Conservation (phyloP, 2,113 vertebrate genomes). For the Hippocampus comes region DNA sequence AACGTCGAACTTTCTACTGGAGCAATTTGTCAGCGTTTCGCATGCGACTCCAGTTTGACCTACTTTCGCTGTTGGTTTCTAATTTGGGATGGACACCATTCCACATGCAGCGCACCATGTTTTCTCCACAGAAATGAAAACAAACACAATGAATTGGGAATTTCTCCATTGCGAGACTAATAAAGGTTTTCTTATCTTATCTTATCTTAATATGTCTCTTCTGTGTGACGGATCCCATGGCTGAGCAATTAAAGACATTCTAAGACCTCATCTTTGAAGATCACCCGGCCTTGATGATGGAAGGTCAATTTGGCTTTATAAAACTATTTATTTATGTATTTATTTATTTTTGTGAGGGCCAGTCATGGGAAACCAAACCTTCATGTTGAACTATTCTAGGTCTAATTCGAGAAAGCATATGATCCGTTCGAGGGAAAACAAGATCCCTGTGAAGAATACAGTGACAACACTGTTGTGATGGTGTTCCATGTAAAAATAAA, state of each 20-base stretch:
- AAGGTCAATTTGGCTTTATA: background rate
- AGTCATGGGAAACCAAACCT: background rate
- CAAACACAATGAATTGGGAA: too few species aligned
- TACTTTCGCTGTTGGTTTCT: background rate
- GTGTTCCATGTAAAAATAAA: too few species aligned
- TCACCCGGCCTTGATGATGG: conserved; percentile 3
- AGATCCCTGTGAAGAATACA: too few species aligned
- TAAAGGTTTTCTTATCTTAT: too few species aligned
- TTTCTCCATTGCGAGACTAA: too few species aligned
- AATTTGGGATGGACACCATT: background rate
- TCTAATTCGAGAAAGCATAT: background rate
- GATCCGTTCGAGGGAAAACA: background rate
- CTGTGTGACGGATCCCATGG: conserved; percentile 34
- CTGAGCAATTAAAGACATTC: conserved; percentile 22
- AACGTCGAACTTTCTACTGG: background rate
- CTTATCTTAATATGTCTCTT: conserved; percentile 20
- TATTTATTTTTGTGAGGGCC: background rate
- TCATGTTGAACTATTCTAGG: background rate
- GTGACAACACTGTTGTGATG: too few species aligned
- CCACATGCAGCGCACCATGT: background rate
- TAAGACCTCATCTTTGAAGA: conserved; percentile 4
- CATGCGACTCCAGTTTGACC: conserved; percentile 4
- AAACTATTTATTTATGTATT: background rate
- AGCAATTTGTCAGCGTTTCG: background rate
- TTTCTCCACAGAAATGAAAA: conserved; percentile 11